phyloP scores from a whole-genome alignment of 2,113 vertebrate genomes.

The Nannobrachium achirus region DNA sequence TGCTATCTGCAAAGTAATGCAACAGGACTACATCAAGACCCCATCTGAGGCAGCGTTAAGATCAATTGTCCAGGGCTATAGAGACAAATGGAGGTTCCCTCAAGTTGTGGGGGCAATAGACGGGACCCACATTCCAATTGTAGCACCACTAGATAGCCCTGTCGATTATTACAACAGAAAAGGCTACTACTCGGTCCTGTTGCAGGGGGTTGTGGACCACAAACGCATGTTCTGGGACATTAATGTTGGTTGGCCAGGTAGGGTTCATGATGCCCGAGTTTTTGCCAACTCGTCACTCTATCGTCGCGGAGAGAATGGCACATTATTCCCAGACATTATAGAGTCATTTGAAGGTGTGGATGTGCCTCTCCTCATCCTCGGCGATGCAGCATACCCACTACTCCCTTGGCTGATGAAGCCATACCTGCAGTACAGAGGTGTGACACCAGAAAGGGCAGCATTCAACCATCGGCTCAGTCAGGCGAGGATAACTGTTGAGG shows the following conservation, averaged over 20 bases:
- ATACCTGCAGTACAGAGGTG: too few species aligned
- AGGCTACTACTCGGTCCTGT: too few species aligned
- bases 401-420: slow-evolving; percentile 27
- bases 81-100: neutral
- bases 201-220: slow-evolving; percentile 30
- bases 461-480: too few species aligned
- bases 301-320: neutral
- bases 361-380: neutral
- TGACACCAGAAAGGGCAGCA: too few species aligned
- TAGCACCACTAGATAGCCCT: neutral
- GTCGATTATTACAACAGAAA: slow-evolving; percentile 12
- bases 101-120: too few species aligned
- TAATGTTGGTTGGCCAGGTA: neutral
- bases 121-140: too few species aligned
- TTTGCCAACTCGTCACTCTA: slow-evolving; percentile 10
- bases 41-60: slow-evolving; percentile 1
- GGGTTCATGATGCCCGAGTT: neutral
- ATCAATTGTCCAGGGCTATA: slow-evolving; percentile 7
- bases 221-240: slow-evolving; percentile 28
- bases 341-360: slow-evolving; percentile 9
- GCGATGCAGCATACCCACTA: neutral
- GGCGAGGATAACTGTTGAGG: too few species aligned
- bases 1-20: neutral
- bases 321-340: slow-evolving; percentile 11
- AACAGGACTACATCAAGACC: slow-evolving; percentile 6